phyloP scores from a whole-genome alignment of 2,113 vertebrate species.

The Phyllopteryx taeniolatus region DNA sequence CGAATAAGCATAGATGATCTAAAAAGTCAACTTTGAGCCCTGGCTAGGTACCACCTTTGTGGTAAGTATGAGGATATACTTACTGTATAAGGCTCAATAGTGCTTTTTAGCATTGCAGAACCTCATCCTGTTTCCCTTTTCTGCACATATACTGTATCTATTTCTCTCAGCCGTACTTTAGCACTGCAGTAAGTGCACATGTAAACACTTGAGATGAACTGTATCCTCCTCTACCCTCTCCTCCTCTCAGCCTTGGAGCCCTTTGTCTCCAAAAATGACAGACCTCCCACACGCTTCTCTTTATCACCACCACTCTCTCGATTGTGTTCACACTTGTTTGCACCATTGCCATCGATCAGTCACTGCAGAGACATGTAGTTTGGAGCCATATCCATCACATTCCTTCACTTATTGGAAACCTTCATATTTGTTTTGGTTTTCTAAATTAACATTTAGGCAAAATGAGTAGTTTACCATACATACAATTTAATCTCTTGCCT shows the following conservation, averaged over 20 bases:
- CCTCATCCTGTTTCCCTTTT: constrained; percentile 19
- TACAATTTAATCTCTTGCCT: not conserved
- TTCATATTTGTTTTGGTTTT: not conserved
- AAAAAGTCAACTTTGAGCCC: no score
- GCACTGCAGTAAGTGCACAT: constrained; percentile 19
- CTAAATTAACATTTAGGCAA: no score
- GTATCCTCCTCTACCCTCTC: constrained; percentile 18
- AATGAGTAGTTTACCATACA: not conserved
- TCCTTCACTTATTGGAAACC: not conserved
- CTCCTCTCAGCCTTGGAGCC: constrained; percentile 35
- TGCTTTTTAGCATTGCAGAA: constrained; percentile 15
- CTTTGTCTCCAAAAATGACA: constrained; percentile 41
- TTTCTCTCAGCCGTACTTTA: not conserved
- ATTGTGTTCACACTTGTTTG: constrained; percentile 18
- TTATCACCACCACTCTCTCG: constrained; percentile 21
- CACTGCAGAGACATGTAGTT: constrained; percentile 11
- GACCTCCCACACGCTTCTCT: constrained; percentile 38
- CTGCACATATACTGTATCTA: not conserved
- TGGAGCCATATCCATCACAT: constrained; percentile 11
- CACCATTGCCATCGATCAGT: constrained; percentile 9
- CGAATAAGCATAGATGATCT: no score
- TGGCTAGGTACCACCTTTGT: not conserved
- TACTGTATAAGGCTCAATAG: not conserved
- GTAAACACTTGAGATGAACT: constrained; percentile 46
- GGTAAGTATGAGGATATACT: not conserved